Conservation (phyloP, 2,113 vertebrate genomes). For the Ciconia stormi region DNA sequence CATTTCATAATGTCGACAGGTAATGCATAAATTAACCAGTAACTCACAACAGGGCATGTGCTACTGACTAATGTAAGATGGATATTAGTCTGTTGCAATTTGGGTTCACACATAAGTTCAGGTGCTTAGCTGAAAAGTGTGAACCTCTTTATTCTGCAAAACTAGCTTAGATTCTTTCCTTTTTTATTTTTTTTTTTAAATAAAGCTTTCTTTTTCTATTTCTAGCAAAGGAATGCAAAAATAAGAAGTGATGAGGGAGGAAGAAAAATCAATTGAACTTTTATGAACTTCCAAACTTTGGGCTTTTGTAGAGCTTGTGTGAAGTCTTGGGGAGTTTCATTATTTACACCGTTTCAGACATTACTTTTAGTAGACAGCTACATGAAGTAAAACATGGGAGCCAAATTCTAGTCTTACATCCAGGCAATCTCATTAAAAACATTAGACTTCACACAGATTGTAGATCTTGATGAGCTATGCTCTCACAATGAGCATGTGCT, state of each 20-base stretch:
- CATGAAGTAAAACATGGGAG: not conserved
- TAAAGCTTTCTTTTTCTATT: not conserved
- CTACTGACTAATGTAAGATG: not conserved
- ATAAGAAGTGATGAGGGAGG: not conserved
- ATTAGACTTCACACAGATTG: not conserved
- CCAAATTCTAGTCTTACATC: not conserved
- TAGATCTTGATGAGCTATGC: not conserved
- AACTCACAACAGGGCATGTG: not conserved
- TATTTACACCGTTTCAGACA: not conserved
- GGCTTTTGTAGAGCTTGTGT: rapidly evolving
- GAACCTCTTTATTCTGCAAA: not conserved
- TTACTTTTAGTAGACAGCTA: not conserved
- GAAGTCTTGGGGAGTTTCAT: not conserved
- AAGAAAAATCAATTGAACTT: not conserved
- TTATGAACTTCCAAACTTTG: not conserved
- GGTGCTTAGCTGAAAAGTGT: not conserved
- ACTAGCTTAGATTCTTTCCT: not conserved
- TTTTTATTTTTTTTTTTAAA: not conserved
- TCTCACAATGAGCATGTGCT: rapidly evolving
- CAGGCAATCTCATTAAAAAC: not conserved
- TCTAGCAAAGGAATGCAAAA: not conserved
- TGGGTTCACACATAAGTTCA: not conserved
- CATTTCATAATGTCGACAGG: not conserved
- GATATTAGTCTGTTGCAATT: not conserved
- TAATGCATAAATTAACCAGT: not conserved